phyloP scores from a whole-genome alignment of 2,888 invertebrate genomes.

The Diarsia brunnea region DNA sequence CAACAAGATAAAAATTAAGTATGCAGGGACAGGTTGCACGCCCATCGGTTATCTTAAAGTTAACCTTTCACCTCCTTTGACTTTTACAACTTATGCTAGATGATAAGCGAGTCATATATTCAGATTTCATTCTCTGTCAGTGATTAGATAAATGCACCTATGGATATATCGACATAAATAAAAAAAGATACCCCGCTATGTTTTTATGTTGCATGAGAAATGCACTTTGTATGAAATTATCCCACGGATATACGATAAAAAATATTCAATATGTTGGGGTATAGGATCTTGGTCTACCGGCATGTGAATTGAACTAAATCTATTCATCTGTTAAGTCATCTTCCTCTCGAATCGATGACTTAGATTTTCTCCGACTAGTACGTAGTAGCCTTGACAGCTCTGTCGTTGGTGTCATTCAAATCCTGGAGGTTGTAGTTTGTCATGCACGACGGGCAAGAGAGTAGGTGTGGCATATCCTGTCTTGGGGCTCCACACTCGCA shows the following conservation, averaged over 20 bases:
- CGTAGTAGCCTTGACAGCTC: too few species aligned
- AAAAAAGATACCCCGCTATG: slow-evolving; percentile 11
- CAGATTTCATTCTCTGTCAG: slow-evolving; percentile 49
- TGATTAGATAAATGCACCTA: slow-evolving; percentile 50
- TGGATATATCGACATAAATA: slow-evolving; percentile 22
- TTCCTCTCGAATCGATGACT: too few species aligned
- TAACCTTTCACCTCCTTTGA: slow-evolving; percentile 51
- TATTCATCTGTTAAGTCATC: too few species aligned
- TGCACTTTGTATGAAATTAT: neutral
- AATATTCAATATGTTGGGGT: neutral
- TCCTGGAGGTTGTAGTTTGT: too few species aligned
- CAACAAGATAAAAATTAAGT: slow-evolving; percentile 27
- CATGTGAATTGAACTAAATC: neutral
- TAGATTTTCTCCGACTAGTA: too few species aligned
- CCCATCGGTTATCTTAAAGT: slow-evolving; percentile 48
- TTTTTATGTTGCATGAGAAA: slow-evolving; percentile 26
- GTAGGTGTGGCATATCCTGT: too few species aligned
- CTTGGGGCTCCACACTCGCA: too few species aligned
- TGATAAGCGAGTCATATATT: slow-evolving; percentile 53
- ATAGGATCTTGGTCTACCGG: neutral
- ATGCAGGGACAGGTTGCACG: slow-evolving; percentile 33
- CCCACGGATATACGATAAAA: neutral
- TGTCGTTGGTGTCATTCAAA: too few species aligned
- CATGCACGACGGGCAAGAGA: too few species aligned
- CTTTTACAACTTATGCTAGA: slow-evolving; percentile 40